Conservation (phyloP, 1,140 invertebrate genomes). For the Lutraria rhynchaena region DNA sequence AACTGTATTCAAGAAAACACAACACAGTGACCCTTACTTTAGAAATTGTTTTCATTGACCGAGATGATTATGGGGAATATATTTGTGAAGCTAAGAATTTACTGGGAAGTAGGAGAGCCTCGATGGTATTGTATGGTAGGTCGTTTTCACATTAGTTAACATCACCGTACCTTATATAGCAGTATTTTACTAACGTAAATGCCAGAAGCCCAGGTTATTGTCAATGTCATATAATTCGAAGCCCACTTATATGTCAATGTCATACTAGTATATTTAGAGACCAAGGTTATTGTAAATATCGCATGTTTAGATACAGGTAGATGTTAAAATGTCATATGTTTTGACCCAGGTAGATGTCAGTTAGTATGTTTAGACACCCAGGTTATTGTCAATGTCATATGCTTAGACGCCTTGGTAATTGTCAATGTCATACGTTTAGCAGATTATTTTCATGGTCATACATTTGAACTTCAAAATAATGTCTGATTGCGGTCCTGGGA, state of each 20-base stretch:
- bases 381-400: too few relatives aligned
- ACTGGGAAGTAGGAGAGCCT: slow-evolving; percentile 18
- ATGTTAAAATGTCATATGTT: too few relatives aligned
- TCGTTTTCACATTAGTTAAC: neutral
- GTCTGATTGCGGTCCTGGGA: too few relatives aligned
- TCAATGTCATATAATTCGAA: neutral
- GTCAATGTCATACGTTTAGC: too few relatives aligned
- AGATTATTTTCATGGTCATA: too few relatives aligned
- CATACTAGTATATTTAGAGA: neutral
- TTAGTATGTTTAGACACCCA: too few relatives aligned
- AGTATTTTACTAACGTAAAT: neutral
- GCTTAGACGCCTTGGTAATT: too few relatives aligned
- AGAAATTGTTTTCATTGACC: slow-evolving; percentile 89
- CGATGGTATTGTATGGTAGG: slow-evolving; percentile 56
- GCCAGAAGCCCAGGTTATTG: neutral
- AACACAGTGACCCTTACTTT: slow-evolving; percentile 93
- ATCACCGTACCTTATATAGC: too few relatives aligned
- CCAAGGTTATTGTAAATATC: neutral
- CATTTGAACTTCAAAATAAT: too few relatives aligned
- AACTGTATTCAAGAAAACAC: slow-evolving; percentile 83
- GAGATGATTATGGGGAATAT: slow-evolving; percentile 87
- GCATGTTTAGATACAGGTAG: neutral
- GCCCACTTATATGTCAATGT: neutral
- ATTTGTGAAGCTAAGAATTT: slow-evolving; percentile 44
- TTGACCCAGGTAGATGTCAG: too few relatives aligned